These are phyloP conservation scores for Callorhinus ursinus DNA, from an alignment of 2,113 vertebrate genomes.

Conservation along the genomic window DNA sequence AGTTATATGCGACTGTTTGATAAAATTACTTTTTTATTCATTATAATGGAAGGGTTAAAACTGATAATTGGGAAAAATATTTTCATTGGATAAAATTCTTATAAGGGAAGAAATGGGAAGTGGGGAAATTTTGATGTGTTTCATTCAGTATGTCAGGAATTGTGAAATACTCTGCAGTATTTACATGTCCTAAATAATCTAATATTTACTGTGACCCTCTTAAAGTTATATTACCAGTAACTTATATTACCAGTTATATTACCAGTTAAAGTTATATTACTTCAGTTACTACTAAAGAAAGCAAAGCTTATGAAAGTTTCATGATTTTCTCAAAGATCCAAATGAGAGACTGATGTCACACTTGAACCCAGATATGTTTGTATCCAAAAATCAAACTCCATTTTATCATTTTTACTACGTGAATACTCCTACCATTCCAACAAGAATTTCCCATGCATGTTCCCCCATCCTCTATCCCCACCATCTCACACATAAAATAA, in stretches of 20 bases:
- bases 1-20: neutral
- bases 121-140: neutral
- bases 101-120: neutral
- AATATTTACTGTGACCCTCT: neutral
- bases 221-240: neutral
- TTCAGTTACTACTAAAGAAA: neutral
- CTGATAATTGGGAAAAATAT: neutral
- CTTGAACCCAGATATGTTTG: neutral
- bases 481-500: neutral
- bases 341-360: neutral
- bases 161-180: neutral
- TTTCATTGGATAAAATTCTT: neutral
- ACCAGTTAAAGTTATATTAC: neutral
- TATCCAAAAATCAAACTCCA: neutral
- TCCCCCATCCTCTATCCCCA: neutral
- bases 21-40: neutral
- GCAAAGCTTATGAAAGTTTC: neutral
- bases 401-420: neutral
- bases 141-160: neutral
- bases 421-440: neutral
- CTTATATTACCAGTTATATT: neutral
- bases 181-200: neutral
- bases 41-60: slow-evolving; percentile 10
- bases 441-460: neutral
- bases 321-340: neutral